Conservation (phyloP, 2,888 invertebrate genomes). For the Euproctis similis region DNA sequence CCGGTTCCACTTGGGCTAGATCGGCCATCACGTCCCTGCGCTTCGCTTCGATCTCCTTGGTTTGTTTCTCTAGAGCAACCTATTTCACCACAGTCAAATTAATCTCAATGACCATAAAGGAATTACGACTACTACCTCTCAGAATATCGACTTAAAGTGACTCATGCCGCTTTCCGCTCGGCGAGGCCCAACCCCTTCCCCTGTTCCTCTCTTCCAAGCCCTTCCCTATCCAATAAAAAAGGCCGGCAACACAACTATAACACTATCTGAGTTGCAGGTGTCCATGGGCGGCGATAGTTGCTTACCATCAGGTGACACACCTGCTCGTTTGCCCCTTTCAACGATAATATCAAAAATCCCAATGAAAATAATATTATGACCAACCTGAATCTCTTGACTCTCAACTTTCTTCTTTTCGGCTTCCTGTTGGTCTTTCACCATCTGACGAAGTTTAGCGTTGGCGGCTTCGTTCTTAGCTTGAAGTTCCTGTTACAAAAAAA, state of each 20-base stretch:
- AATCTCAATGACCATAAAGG: no score
- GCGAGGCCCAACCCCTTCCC: no score
- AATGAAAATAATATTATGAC: conserved; percentile 2
- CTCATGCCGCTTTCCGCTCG: no score
- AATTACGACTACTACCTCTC: no score
- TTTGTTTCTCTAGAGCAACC: conserved; percentile 88
- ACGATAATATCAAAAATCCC: neutral
- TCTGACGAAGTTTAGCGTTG: conserved; percentile 98
- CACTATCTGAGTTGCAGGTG: no score
- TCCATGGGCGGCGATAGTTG: no score
- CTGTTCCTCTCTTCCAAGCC: no score
- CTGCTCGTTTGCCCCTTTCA: no score
- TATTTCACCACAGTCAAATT: conserved; percentile 30
- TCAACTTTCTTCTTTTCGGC: conserved; percentile 99
- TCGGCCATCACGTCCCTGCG: conserved; percentile 96
- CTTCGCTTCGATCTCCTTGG: conserved; percentile 94
- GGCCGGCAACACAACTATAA: no score
- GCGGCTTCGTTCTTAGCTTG: conserved; percentile 99
- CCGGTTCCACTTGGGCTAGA: conserved; percentile 97
- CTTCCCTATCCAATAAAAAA: no score
- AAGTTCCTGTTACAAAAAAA: conserved; percentile 74
- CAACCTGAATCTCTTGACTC: conserved; percentile 94
- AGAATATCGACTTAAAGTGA: no score
- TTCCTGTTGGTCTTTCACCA: conserved; percentile 99
- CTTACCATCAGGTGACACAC: no score